Evolutionary conservation across 2,888 invertebrate genomes (phyloP), one percentile per base, ranked within the genome.

Genomic region (Megamerina dolium): DNA sequence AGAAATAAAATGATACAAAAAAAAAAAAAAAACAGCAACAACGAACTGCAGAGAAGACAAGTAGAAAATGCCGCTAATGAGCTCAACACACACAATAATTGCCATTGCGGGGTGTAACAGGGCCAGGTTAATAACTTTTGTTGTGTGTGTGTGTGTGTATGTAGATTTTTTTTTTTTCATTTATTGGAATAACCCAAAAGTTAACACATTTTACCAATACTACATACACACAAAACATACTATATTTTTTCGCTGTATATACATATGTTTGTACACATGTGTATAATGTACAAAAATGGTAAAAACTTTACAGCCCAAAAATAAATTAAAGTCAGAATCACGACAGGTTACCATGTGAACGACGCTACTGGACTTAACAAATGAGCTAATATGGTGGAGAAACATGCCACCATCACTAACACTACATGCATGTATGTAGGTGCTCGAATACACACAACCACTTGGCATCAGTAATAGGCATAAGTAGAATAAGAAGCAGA

Each of bases 311-410:
- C 29, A 21, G 16, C 33, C 37, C n/a, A 39, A 54, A 51, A 45
- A 45, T 19, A 18, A 20, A 35, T 20, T 20, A 35, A 35, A 35
- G 20, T 3, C 3, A 63, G 60, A 60, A 60, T 60, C 60, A 60
- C 60, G 60, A 63, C 60, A 60, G 60, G 60, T 60, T 60, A 31
- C 10, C 23, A 23, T 23, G 23, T 23, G 23, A 23, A 23, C 23
- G 26, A 12, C 21, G 38, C 38, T 38, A 38, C 38, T 30, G 38
- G 30, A 30, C 30, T 38, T 17, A 12, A 9, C 34, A 9, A 19
- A 8, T 8, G 18, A n/a, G 19, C 12, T 9, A 23, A 36, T 10
- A 19, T 12, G 26, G 14, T 13, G n/a, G n/a, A n/a, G n/a, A n/a
- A n/a, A n/a, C n/a, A n/a, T n/a, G n/a, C n/a, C n/a, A n/a, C n/a